Evolutionary conservation across 2,113 vertebrate species (phyloP).

Genomic region (Gymnobelideus leadbeateri): DNA sequence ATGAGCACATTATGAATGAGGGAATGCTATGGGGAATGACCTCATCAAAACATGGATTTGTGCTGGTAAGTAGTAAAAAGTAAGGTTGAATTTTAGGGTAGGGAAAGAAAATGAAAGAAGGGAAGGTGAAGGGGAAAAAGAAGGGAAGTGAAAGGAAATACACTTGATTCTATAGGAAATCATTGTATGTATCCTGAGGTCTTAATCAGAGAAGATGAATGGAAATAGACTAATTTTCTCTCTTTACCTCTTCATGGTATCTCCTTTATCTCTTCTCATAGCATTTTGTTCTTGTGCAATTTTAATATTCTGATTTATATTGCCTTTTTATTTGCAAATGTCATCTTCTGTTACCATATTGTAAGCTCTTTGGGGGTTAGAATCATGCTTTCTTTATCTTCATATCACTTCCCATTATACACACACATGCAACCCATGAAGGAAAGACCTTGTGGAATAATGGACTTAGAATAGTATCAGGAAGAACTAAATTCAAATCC

Average conservation of each 20-base stretch:
- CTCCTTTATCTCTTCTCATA: not conserved
- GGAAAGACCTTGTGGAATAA: not conserved
- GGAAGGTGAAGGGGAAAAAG: not conserved
- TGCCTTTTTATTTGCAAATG: not conserved
- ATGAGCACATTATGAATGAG: not conserved
- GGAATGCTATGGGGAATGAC: not conserved
- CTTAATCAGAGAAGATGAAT: not conserved
- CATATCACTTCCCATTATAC: not conserved
- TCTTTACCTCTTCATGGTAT: not conserved
- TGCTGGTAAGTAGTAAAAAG: not conserved
- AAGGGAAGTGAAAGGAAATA: not conserved
- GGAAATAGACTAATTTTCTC: too few species aligned
- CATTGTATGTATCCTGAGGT: not conserved
- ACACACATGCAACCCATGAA: not conserved
- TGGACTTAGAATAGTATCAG: not conserved
- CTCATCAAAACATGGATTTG: not conserved
- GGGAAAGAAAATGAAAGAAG: not conserved
- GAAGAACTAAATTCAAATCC: not conserved
- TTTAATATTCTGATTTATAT: not conserved
- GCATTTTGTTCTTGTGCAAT: not conserved
- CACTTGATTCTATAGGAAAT: not conserved
- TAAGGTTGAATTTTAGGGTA: not conserved
- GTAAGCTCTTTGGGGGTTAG: not conserved
- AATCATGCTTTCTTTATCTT: not conserved
- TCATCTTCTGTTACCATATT: not conserved